Evolutionary conservation across 2,888 invertebrate genomes (phyloP).

Genomic region (Heteromyza rotundicornis): DNA sequence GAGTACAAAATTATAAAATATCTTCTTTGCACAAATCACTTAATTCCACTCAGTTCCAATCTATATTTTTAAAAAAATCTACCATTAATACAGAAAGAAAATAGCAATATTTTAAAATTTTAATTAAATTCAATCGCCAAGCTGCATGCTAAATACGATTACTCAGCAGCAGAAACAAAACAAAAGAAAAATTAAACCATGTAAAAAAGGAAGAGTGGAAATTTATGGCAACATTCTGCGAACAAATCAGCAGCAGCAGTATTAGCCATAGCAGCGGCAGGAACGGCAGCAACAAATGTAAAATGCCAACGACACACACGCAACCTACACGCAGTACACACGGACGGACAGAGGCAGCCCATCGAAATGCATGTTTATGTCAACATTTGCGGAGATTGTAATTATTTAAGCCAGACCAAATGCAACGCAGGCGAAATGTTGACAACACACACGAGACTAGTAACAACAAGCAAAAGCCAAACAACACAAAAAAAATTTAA

Average conservation of each 20-base stretch:
- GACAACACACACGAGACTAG: neutral
- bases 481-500: conserved; percentile 9
- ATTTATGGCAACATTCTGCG: neutral
- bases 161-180: neutral
- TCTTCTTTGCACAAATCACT: too few relatives aligned
- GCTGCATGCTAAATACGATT: neutral
- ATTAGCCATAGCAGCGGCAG: neutral
- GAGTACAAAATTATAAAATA: too few relatives aligned
- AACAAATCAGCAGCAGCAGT: neutral
- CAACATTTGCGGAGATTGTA: conserved; percentile 21
- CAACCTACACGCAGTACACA: neutral
- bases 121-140: neutral
- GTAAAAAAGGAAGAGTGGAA: neutral
- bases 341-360: conserved; percentile 9
- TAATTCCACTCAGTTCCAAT: too few relatives aligned
- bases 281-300: neutral
- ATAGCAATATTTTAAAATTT: neutral
- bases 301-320: neutral
- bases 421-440: neutral
- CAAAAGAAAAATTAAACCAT: too few relatives aligned
- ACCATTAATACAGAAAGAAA: too few relatives aligned
- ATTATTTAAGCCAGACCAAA: conserved; percentile 15
- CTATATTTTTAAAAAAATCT: too few relatives aligned
- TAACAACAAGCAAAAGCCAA: neutral
- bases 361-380: conserved; percentile 26